Evolutionary conservation across 2,797 vertebrate species (phyloP), one percentile per base, ranked within the genome.

Genomic region (Tinamus major): DNA sequence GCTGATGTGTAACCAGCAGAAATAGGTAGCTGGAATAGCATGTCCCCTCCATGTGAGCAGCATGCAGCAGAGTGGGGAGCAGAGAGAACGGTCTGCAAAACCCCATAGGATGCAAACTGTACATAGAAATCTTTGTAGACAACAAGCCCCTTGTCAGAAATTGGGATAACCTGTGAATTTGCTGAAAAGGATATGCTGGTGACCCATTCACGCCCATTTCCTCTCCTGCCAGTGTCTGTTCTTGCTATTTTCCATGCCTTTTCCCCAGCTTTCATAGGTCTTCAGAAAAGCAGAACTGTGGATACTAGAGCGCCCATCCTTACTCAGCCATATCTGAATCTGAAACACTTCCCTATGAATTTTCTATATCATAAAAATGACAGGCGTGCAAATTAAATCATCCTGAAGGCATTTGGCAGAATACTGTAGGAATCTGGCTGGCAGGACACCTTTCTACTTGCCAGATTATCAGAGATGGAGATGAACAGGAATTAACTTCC

Each of bases 31-130:
- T 92, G 20, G 33, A 39, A 15, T 58, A 33, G 41, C 31, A 4
- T 29, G 27, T 2, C 7, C 11, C 21, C 29, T 39, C 13, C 42
- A 2, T 4, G 10, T 3, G 14, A 6, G 2, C 0, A 11, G 41
- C 21, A 27, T 13, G 20, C 18, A 15, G 31, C 19, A 39, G 15
- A 44, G 63, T 13, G 33, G 81, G 18, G 20, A 82, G 39, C 53
- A 41, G 13, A 4, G 27, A 80, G 46, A 62, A 64, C 19, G 23
- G 29, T 10, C 41, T 84, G 88, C 63, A 84, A 67, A 42, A 58
- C 49, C 33, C n/a, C 14, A 20, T 1, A 31, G 46, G 24, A 18
- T 46, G 31, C 2, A 37, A 53, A 81, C 51, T 61, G 17, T 27
- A 62, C 35, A 49, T 49, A 33, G 42, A 84, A 84, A 56, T 39